A percentile compares a stretch with the other conserved stretches of the same genome.
Evolutionary conservation across 2,113 vertebrate genomes (phyloP).

Genomic region (Anser cygnoides): DNA sequence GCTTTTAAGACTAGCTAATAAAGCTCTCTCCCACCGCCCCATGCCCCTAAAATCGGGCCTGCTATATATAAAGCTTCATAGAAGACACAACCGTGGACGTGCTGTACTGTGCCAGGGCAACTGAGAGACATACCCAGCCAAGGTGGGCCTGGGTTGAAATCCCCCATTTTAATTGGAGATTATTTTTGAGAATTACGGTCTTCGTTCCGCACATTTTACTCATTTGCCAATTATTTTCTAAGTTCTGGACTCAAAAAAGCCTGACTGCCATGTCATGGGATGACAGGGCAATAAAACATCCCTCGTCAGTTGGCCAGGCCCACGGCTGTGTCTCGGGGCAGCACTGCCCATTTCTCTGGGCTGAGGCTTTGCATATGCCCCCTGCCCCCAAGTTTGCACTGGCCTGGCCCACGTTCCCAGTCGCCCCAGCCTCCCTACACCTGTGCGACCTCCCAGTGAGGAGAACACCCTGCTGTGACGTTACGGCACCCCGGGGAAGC

Average conservation of each 20-base stretch:
- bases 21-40: neutral
- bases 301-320: neutral
- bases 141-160: neutral
- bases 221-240: neutral
- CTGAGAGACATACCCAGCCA: fast-evolving
- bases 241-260: neutral
- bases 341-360: fast-evolving
- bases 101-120: neutral
- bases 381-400: fast-evolving
- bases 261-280: neutral
- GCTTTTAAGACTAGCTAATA: neutral
- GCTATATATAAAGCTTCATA: neutral
- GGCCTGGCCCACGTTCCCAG: neutral
- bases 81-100: neutral
- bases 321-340: fast-evolving
- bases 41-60: neutral
- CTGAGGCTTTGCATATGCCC: fast-evolving
- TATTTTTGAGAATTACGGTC: slow-evolving; percentile 13
- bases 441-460: fast-evolving
- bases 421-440: fast-evolving
- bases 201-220: slow-evolving; percentile 1
- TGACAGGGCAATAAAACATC: neutral
- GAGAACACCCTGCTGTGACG: too few species aligned
- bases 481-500: fast-evolving
- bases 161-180: neutral